Evolutionary conservation across 2,113 vertebrate genomes (phyloP).

Genomic region (Neopipo cinnamomea): DNA sequence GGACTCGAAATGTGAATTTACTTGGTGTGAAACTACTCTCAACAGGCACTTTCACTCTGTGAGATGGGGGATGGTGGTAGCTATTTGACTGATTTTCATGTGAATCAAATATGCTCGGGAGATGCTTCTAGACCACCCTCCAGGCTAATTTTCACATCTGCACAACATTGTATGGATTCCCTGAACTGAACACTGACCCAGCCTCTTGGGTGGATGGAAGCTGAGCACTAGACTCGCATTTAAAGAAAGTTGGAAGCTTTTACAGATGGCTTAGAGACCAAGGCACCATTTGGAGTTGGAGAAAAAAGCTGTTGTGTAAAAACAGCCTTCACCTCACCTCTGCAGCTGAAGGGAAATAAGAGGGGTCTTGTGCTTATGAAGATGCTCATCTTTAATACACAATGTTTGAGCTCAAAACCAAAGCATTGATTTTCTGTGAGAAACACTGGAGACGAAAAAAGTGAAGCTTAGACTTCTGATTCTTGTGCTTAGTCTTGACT

Average conservation of each 20-base stretch:
- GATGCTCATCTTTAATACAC: not conserved
- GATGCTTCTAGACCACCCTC: not conserved
- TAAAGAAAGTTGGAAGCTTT: not conserved
- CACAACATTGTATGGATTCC: not conserved
- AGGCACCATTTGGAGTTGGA: not conserved
- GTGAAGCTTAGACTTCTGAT: not conserved
- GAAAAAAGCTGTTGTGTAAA: not conserved
- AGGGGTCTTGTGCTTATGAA: not conserved
- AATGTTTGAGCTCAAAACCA: not conserved
- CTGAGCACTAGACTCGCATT: not conserved
- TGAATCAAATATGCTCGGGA: not conserved
- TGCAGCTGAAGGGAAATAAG: not conserved
- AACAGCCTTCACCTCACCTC: not conserved
- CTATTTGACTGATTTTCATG: not conserved
- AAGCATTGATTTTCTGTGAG: not conserved
- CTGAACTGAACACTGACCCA: not conserved
- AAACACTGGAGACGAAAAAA: not conserved
- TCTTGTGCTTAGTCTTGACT: not conserved
- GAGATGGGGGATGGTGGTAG: not conserved
- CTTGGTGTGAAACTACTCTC: not conserved
- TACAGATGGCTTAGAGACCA: not conserved
- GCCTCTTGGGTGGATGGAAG: not conserved
- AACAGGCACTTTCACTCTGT: not conserved
- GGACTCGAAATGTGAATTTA: fast-evolving
- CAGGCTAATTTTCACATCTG: not conserved